phyloP scores from a whole-genome alignment of 2,113 vertebrate genomes.

The Mormoops blainvillei region DNA sequence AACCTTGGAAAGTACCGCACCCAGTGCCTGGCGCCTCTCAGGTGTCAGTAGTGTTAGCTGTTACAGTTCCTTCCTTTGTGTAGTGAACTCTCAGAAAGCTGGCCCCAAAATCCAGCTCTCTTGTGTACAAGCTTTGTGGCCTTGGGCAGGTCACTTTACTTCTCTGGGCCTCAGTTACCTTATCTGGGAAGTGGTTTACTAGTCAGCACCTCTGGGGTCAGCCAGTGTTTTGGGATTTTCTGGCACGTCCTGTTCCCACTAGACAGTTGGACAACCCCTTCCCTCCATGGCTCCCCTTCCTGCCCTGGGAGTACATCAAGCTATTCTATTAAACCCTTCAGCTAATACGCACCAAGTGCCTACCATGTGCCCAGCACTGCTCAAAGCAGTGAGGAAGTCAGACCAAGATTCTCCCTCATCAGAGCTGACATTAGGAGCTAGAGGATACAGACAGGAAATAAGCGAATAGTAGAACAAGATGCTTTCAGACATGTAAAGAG shows the following conservation, averaged over 20 bases:
- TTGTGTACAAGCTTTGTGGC: too few species aligned
- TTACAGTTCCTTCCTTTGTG: neutral
- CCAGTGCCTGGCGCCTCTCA: neutral
- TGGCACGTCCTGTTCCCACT: neutral
- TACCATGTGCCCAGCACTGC: neutral
- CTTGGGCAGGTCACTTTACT: neutral
- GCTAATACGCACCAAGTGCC: neutral
- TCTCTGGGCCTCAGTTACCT: neutral
- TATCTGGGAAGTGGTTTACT: neutral
- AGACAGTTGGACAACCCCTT: neutral
- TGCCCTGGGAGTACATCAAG: neutral
- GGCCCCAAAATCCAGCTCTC: neutral
- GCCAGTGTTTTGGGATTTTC: neutral
- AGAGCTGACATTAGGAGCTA: neutral
- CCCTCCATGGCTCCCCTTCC: neutral
- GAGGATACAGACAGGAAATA: neutral
- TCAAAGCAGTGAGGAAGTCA: too few species aligned
- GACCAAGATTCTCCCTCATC: neutral
- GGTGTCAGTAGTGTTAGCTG: rapidly evolving
- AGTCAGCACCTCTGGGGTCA: neutral
- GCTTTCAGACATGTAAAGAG: neutral
- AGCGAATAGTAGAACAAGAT: neutral
- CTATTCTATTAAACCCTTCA: neutral
- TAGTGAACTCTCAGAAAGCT: neutral
- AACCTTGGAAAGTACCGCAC: neutral